These are phyloP conservation scores for Trachelus tabidus DNA, from an alignment of 2,888 invertebrate genomes.

Conservation along the genomic window DNA sequence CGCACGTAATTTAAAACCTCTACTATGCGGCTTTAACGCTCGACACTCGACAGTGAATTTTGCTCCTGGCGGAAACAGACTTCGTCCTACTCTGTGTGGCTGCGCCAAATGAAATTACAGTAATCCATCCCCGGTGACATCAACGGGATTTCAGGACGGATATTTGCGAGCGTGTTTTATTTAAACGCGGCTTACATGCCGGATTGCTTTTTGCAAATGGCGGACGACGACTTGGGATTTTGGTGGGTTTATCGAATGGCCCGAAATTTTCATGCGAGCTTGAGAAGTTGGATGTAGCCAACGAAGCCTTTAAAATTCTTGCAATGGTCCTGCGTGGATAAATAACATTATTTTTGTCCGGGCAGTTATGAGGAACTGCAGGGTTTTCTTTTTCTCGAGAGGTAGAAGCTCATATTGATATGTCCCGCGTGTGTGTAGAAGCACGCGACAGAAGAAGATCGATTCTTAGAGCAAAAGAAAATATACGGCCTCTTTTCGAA, in stretches of 20 bases:
- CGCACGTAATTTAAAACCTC: conserved; percentile 17
- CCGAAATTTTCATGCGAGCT: no score
- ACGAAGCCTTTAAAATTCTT: no score
- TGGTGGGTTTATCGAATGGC: no score
- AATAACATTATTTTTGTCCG: no score
- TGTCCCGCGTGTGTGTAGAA: no score
- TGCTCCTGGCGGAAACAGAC: background rate
- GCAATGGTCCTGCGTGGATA: no score
- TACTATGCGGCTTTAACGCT: conserved; percentile 14
- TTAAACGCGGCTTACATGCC: conserved; percentile 18
- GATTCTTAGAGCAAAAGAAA: conserved; percentile 7
- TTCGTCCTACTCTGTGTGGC: conserved; percentile 14
- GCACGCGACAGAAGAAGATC: no score
- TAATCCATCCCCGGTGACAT: conserved; percentile 41
- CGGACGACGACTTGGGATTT: no score
- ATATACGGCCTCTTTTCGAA: conserved; percentile 17
- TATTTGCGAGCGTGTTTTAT: conserved; percentile 27
- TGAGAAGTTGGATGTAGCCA: no score
- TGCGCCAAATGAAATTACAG: conserved; percentile 47
- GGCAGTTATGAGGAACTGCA: no score
- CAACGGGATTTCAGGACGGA: conserved; percentile 35
- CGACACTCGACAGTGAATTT: conserved; percentile 3
- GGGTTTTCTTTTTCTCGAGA: no score
- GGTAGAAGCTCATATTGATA: no score
- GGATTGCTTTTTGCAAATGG: background rate